Evolutionary conservation across 35 echinoderm and acorn worm species (phyloP).

Genomic region (Hemicentrotus pulcherrimus): DNA sequence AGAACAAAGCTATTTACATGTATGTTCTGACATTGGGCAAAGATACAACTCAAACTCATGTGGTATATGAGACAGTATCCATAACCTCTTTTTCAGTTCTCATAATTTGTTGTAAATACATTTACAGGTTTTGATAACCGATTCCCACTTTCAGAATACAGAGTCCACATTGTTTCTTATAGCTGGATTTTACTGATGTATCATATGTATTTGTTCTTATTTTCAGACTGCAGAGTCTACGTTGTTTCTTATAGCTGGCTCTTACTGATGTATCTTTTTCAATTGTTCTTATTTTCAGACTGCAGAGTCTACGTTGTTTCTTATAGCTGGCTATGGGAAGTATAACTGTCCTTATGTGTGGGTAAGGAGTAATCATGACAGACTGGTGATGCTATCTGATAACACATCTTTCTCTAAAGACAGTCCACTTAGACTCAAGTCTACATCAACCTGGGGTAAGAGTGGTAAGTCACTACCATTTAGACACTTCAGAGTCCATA

Average conservation of each 20-base stretch:
- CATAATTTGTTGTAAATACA: no score
- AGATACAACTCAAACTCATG: no score
- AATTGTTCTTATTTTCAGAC: slow-evolving; percentile 37
- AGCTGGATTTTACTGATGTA: slow-evolving; percentile 53
- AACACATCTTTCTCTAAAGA: slow-evolving; percentile 74
- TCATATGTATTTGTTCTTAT: not conserved
- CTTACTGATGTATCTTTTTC: not conserved
- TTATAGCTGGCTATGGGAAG: slow-evolving; percentile 83
- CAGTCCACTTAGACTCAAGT: slow-evolving; percentile 88
- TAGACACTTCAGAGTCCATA: not conserved
- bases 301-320: slow-evolving; percentile 74
- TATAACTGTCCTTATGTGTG: slow-evolving; percentile 93
- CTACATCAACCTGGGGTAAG: slow-evolving; percentile 78
- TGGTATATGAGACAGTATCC: no score
- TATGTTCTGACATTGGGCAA: no score
- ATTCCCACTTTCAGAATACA: not conserved
- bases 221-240: slow-evolving; percentile 71
- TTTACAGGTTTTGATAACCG: no score
- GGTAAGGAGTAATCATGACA: slow-evolving; percentile 89
- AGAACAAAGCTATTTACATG: no score
- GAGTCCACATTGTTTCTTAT: slow-evolving; percentile 80
- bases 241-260: slow-evolving; percentile 85
- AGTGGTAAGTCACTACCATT: slow-evolving; percentile 59
- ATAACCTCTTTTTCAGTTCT: no score
- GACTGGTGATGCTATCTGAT: slow-evolving; percentile 73